These are phyloP conservation scores for Timema podura DNA, from an alignment of 2,888 invertebrate species.

Conservation along the genomic window DNA sequence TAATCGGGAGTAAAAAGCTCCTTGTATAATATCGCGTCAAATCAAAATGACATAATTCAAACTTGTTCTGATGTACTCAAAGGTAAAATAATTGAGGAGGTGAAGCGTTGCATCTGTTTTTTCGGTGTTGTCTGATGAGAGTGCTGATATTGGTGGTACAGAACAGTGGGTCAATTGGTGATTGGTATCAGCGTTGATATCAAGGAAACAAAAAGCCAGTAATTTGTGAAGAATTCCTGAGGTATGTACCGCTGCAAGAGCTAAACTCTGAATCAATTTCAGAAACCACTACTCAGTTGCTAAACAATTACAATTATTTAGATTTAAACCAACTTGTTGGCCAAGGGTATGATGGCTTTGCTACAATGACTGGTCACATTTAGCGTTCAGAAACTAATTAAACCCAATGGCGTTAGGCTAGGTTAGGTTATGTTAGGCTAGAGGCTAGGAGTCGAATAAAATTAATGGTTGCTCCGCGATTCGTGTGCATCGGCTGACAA, in stretches of 20 bases:
- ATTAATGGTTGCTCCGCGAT: no score
- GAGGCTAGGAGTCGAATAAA: no score
- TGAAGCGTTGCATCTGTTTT: conserved; percentile 28
- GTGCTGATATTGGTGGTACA: conserved; percentile 32
- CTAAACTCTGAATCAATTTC: conserved; percentile 15
- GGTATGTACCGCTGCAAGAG: conserved; percentile 12
- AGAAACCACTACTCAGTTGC: conserved; percentile 12
- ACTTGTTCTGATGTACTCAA: background rate
- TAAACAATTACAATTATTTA: conserved; percentile 12
- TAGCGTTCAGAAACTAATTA: background rate
- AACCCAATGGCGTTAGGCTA: no score
- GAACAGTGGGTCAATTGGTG: conserved; percentile 37
- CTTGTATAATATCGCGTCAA: background rate
- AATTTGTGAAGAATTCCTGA: conserved; percentile 12
- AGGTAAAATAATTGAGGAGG: conserved; percentile 16
- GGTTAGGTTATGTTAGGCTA: no score
- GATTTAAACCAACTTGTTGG: conserved; percentile 18
- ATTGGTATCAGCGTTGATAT: conserved; percentile 16
- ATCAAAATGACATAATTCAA: conserved; percentile 2
- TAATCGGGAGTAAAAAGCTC: background rate
- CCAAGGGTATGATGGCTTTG: conserved; percentile 13
- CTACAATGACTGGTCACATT: conserved; percentile 10
- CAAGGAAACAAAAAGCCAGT: conserved; percentile 8
- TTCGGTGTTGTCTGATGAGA: conserved; percentile 37
- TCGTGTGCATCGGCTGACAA: no score